Evolutionary conservation across 30 jellyfish, hydroid and myxozoan species (phyloP).

Genomic region (Mastigias papua): DNA sequence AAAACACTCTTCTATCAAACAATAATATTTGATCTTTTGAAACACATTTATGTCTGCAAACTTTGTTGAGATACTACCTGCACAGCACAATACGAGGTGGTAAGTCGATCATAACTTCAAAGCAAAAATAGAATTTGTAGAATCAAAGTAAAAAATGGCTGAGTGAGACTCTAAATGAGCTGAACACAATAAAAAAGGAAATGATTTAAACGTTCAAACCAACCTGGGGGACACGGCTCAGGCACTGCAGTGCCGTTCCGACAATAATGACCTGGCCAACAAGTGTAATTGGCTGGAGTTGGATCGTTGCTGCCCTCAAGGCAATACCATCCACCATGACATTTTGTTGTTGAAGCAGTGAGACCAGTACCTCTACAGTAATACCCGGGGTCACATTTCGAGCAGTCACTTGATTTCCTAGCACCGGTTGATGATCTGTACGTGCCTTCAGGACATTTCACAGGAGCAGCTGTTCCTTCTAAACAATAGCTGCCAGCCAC

Average conservation of each 20-base stretch:
- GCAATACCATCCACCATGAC: constrained; percentile 97
- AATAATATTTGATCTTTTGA: too few species aligned
- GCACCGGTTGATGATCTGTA: constrained; percentile 91
- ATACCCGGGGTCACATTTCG: constrained; percentile 88
- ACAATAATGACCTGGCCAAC: constrained; percentile 95
- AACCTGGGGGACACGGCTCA: constrained; percentile 84
- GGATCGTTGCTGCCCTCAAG: constrained; percentile 79
- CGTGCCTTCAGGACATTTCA: constrained; percentile 83
- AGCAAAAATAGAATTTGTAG: too few species aligned
- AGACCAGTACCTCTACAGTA: constrained; percentile 90
- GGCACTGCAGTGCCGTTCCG: constrained; percentile 96
- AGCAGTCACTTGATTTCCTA: constrained; percentile 66
- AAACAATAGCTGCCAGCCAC: constrained; percentile 91
- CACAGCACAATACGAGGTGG: too few species aligned
- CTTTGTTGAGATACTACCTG: too few species aligned
- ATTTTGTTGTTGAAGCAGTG: constrained; percentile 70
- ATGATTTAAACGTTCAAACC: too few species aligned
- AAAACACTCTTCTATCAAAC: too few species aligned
- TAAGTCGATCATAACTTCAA: too few species aligned
- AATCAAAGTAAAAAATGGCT: too few species aligned
- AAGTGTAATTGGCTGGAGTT: constrained; percentile 87
- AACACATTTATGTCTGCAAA: too few species aligned
- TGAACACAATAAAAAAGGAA: not conserved
- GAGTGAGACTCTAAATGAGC: not conserved
- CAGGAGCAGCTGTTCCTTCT: constrained; percentile 94